phyloP scores from a whole-genome alignment of 2,888 invertebrate genomes.

The Stenotaenia linearis region DNA sequence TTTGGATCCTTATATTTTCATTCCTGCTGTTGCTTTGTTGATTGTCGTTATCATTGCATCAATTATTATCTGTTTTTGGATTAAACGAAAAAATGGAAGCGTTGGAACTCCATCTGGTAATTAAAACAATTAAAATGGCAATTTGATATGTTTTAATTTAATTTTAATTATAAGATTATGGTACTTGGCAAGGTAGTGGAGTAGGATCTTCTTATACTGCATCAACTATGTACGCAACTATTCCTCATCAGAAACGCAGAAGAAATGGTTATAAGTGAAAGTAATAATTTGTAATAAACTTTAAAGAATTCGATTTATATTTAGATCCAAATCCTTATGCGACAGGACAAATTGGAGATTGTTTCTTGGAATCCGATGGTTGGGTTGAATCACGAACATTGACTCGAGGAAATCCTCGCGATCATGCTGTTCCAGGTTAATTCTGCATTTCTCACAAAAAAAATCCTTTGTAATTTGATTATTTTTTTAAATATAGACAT shows the following conservation, averaged over 20 bases:
- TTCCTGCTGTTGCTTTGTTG: background rate
- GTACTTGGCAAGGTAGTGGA: background rate
- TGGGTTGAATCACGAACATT: background rate
- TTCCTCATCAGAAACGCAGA: background rate
- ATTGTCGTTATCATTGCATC: constrained; percentile 15
- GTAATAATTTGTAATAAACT: background rate
- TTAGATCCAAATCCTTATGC: background rate
- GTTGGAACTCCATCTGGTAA: background rate
- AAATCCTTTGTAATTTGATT: background rate
- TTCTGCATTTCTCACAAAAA: background rate
- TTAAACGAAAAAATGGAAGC: background rate
- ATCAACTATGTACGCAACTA: background rate
- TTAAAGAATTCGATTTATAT: background rate
- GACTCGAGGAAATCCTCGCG: background rate
- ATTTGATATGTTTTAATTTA: too few species aligned
- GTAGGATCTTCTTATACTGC: background rate
- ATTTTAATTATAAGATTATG: background rate
- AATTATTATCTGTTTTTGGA: background rate
- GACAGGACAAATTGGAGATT: background rate
- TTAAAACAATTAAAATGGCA: too few species aligned
- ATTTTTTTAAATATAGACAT: background rate
- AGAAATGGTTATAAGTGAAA: background rate
- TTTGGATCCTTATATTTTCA: constrained; percentile 13
- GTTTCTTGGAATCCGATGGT: background rate
- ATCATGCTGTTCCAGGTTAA: background rate